Evolutionary conservation across 2,113 vertebrate genomes (phyloP).

Genomic region (Stigmatopora nigra): DNA sequence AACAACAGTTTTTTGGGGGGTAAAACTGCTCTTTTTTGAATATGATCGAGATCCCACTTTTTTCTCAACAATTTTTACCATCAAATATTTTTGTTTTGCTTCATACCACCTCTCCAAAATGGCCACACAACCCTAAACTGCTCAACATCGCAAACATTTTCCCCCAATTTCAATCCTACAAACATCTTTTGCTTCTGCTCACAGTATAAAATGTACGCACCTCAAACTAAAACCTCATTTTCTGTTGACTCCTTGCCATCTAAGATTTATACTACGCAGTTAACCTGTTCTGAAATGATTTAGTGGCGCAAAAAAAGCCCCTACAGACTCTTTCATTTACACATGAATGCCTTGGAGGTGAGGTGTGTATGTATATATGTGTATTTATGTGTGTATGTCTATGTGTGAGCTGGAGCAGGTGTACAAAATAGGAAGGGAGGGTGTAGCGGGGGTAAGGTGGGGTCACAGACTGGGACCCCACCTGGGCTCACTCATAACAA

Average conservation of each 20-base stretch:
- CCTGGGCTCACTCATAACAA: constrained; percentile 59
- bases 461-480: constrained; percentile 42
- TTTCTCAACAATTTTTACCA: too few species aligned
- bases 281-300: not conserved
- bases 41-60: too few species aligned
- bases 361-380: constrained; percentile 16
- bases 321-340: constrained; percentile 12
- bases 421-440: constrained; percentile 29
- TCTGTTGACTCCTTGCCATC: not conserved
- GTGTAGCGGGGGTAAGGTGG: constrained; percentile 3
- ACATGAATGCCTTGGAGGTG: constrained; percentile 25
- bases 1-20: too few species aligned
- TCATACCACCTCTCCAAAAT: not conserved
- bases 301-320: constrained; percentile 1
- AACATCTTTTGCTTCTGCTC: not conserved
- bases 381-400: constrained; percentile 7
- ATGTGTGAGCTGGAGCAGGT: constrained; percentile 43
- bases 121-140: too few species aligned
- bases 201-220: too few species aligned
- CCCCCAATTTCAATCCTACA: not conserved
- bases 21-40: too few species aligned
- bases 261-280: not conserved
- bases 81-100: too few species aligned
- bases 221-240: not conserved
- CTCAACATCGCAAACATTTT: not conserved